These are phyloP conservation scores for Campoplex nolae DNA, from an alignment of 2,888 invertebrate species.

Conservation along the genomic window DNA sequence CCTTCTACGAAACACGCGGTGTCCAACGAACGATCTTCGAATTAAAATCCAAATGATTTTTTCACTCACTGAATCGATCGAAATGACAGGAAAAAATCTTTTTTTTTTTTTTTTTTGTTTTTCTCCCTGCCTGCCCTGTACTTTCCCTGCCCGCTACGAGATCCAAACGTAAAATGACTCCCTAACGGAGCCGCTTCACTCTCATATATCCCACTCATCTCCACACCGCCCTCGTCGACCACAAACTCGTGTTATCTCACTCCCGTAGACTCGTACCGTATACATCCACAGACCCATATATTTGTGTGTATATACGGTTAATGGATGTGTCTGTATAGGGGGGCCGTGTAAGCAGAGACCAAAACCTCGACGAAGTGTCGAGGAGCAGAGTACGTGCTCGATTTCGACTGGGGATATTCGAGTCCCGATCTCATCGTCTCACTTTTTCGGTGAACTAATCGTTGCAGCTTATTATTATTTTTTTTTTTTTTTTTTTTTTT, in stretches of 20 bases:
- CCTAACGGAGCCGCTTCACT: conserved; percentile 48
- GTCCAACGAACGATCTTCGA: conserved; percentile 11
- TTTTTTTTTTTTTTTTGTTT: neutral
- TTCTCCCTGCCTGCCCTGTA: neutral
- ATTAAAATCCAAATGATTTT: conserved; percentile 12
- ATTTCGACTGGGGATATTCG: neutral
- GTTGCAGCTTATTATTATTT: neutral
- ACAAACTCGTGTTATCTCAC: conserved; percentile 46
- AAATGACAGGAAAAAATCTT: neutral
- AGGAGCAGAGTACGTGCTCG: neutral
- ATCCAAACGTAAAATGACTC: conserved; percentile 56
- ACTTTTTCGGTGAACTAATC: neutral
- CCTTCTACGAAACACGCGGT: neutral
- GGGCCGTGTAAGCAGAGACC: neutral
- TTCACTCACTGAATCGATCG: conserved; percentile 24
- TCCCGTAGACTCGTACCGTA: neutral
- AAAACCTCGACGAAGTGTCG: conserved; percentile 22
- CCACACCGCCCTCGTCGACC: conserved; percentile 51
- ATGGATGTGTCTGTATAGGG: conserved; percentile 1
- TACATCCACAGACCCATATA: neutral
- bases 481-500: too few relatives aligned
- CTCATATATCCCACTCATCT: conserved; percentile 58
- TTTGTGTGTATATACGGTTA: neutral
- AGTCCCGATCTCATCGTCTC: neutral
- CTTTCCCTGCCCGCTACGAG: conserved; percentile 43